These are phyloP conservation scores for Parnassius mnemosyne DNA, from an alignment of 2,888 invertebrate genomes.

Conservation along the genomic window DNA sequence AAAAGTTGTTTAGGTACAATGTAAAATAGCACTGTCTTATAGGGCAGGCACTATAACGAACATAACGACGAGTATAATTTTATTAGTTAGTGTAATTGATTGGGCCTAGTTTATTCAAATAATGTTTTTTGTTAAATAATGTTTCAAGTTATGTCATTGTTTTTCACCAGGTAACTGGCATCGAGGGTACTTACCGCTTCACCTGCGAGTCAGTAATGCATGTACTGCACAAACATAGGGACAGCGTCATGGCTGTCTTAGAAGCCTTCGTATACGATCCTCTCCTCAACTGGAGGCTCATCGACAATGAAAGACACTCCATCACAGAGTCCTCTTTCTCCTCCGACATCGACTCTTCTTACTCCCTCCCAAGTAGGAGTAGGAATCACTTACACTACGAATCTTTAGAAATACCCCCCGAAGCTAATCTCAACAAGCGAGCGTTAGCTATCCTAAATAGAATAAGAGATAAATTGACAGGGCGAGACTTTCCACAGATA, in stretches of 20 bases:
- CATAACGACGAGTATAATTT: no score
- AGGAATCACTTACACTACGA: constrained; percentile 64
- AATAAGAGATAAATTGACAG: constrained; percentile 96
- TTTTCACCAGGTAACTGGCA: constrained; percentile 90
- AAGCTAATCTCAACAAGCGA: constrained; percentile 92
- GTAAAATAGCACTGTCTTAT: no score
- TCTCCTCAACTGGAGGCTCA: constrained; percentile 95
- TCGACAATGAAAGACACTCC: constrained; percentile 65
- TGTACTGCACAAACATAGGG: constrained; percentile 96
- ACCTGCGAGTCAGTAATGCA: constrained; percentile 99
- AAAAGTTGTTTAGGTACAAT: no score
- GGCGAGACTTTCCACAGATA: constrained; percentile 90
- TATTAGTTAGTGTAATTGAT: no score
- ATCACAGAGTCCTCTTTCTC: constrained; percentile 67
- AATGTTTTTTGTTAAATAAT: no score
- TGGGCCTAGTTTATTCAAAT: no score
- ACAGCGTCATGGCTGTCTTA: constrained; percentile 99
- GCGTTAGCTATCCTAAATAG: constrained; percentile 94
- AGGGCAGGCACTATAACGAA: no score
- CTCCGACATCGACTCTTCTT: constrained; percentile 64
- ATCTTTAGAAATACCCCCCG: constrained; percentile 81
- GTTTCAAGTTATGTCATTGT: no score
- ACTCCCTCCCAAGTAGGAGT: constrained; percentile 63
- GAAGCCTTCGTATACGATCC: constrained; percentile 99
- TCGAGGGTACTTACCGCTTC: constrained; percentile 97